Conservation (phyloP, 2,113 vertebrate genomes). For the Podiceps cristatus region DNA sequence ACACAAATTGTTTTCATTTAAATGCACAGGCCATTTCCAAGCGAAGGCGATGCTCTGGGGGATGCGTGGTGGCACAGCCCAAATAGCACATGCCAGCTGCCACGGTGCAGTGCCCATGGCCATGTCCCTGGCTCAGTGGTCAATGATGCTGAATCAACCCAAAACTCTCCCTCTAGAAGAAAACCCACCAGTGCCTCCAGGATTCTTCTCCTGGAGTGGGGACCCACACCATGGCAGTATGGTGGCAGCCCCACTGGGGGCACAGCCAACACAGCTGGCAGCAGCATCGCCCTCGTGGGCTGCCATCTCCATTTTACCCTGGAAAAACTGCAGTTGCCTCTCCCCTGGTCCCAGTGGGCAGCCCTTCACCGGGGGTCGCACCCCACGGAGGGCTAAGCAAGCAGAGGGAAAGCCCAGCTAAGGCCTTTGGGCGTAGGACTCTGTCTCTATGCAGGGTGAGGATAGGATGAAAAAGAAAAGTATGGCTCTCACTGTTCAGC, state of each 20-base stretch:
- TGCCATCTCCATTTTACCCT: not conserved
- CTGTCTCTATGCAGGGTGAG: not conserved
- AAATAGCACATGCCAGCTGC: fast-evolving
- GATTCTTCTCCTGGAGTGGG: not conserved
- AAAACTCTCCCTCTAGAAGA: not conserved
- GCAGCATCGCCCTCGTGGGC: not conserved
- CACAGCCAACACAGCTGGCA: not conserved
- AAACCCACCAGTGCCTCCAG: not conserved
- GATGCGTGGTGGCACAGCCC: not conserved
- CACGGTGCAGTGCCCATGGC: fast-evolving
- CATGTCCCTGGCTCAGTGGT: not conserved
- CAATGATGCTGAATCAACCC: not conserved
- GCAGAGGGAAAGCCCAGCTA: not conserved
- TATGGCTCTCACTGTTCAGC: not conserved
- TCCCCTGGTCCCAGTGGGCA: not conserved
- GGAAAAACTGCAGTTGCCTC: not conserved
- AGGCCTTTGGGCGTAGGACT: not conserved
- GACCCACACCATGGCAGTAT: fast-evolving
- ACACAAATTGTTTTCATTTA: not conserved
- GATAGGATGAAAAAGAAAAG: not conserved
- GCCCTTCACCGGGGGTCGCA: not conserved
- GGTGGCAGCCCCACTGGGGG: fast-evolving
- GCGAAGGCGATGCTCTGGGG: not conserved
- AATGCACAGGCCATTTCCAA: not conserved
- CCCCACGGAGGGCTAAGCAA: not conserved